Conservation (phyloP, 2,888 invertebrate species). For the Plagodis pulveraria region DNA sequence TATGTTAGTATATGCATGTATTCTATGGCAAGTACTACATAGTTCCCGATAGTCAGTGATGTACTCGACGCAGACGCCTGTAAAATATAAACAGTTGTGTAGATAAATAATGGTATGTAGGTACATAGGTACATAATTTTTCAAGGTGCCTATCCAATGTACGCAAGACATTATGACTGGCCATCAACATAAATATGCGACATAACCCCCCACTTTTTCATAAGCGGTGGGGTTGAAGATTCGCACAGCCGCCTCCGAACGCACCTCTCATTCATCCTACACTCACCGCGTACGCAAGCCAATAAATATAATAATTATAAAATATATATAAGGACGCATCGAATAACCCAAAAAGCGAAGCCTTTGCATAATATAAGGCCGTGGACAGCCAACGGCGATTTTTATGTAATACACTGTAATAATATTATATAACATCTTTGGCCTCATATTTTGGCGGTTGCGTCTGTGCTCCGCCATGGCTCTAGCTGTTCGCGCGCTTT, state of each 20-base stretch:
- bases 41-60: too few relatives aligned
- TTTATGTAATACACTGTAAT: slow-evolving; percentile 81
- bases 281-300: slow-evolving; percentile 14
- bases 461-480: slow-evolving; percentile 66
- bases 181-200: slow-evolving; percentile 19
- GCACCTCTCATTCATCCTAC: slow-evolving; percentile 10
- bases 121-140: too few relatives aligned
- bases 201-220: slow-evolving; percentile 14
- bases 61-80: too few relatives aligned
- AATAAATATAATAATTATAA: slow-evolving; percentile 14
- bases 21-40: too few relatives aligned
- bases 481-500: slow-evolving; percentile 47
- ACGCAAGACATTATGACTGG: background rate
- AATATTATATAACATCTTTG: slow-evolving; percentile 74
- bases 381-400: slow-evolving; percentile 64
- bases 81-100: too few relatives aligned
- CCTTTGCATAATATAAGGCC: slow-evolving; percentile 40
- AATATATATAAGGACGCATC: slow-evolving; percentile 37
- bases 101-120: too few relatives aligned
- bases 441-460: slow-evolving; percentile 78
- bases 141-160: background rate
- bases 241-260: slow-evolving; percentile 2
- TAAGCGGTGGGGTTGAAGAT: slow-evolving; percentile 12
- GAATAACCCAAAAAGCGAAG: slow-evolving; percentile 58
- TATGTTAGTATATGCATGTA: too few relatives aligned